These are phyloP conservation scores for Plectrocnemia conspersa DNA, from an alignment of 1,140 invertebrate genomes.

Conservation along the genomic window DNA sequence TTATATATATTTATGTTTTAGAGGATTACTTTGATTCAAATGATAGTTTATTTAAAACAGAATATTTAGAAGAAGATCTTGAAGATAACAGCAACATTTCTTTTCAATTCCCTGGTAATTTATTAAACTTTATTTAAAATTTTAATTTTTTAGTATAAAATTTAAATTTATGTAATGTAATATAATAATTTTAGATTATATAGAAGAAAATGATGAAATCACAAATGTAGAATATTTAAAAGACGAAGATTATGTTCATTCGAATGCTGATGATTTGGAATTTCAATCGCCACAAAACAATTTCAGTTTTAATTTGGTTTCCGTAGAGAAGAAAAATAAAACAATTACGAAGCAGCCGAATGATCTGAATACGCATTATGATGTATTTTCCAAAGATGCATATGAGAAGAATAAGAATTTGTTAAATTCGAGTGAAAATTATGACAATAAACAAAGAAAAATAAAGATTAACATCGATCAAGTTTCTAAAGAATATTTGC, in stretches of 20 bases:
- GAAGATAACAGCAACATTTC: background rate
- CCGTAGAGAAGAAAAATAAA: slow-evolving; percentile 2
- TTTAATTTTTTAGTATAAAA: background rate
- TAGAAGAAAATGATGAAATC: background rate
- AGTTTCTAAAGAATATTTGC: background rate
- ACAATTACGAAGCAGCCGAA: too few relatives aligned
- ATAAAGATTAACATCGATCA: background rate
- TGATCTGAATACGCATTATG: background rate
- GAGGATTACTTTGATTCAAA: background rate
- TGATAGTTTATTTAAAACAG: background rate
- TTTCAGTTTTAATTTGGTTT: background rate
- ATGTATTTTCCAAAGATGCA: background rate
- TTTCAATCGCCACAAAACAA: background rate
- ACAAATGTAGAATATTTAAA: slow-evolving; percentile 12
- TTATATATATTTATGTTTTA: background rate
- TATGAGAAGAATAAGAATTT: background rate
- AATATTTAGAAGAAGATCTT: background rate
- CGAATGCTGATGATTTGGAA: background rate
- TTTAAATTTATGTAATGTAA: slow-evolving; percentile 2
- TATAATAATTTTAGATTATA: background rate
- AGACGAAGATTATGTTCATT: slow-evolving; percentile 10
- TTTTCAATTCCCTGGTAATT: background rate
- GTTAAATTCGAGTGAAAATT: background rate
- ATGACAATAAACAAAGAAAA: background rate
- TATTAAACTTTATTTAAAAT: background rate